These are phyloP conservation scores for Atractosteus spatula DNA, from an alignment of 2,113 vertebrate species.

Conservation along the genomic window DNA sequence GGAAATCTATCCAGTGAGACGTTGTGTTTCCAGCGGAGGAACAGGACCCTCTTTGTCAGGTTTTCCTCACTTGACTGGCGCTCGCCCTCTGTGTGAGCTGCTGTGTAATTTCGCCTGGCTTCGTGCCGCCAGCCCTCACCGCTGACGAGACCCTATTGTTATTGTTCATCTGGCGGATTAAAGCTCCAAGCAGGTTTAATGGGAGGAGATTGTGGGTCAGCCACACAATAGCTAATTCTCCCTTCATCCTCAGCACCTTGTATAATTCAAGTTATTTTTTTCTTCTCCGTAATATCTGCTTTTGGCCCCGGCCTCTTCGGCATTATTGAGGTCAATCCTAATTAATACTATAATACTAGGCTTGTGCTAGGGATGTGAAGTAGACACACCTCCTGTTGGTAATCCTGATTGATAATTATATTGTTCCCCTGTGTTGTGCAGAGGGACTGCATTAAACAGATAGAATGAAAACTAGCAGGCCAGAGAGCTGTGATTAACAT, in stretches of 20 bases:
- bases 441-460: constrained; percentile 18
- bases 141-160: constrained; percentile 35
- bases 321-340: constrained; percentile 44
- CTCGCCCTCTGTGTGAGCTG: not conserved
- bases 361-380: constrained; percentile 24
- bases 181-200: constrained; percentile 25
- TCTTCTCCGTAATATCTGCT: constrained; percentile 19
- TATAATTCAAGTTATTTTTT: constrained; percentile 23
- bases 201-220: constrained; percentile 36
- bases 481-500: constrained; percentile 21
- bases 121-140: constrained; percentile 23
- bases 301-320: constrained; percentile 17
- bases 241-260: constrained; percentile 38
- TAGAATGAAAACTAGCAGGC: constrained; percentile 1
- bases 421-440: constrained; percentile 17
- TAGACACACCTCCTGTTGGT: constrained; percentile 35
- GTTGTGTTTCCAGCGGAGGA: not conserved
- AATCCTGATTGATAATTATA: constrained; percentile 45
- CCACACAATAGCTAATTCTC: constrained; percentile 50
- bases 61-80: not conserved
- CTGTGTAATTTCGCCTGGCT: constrained; percentile 16
- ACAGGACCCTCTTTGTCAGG: not conserved
- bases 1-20: not conserved
- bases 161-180: constrained; percentile 40
- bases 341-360: constrained; percentile 39